Evolutionary conservation across 2,888 invertebrate genomes (phyloP), one percentile per base, ranked within the genome.

Genomic region (Chrysopilus asiliformis): DNA sequence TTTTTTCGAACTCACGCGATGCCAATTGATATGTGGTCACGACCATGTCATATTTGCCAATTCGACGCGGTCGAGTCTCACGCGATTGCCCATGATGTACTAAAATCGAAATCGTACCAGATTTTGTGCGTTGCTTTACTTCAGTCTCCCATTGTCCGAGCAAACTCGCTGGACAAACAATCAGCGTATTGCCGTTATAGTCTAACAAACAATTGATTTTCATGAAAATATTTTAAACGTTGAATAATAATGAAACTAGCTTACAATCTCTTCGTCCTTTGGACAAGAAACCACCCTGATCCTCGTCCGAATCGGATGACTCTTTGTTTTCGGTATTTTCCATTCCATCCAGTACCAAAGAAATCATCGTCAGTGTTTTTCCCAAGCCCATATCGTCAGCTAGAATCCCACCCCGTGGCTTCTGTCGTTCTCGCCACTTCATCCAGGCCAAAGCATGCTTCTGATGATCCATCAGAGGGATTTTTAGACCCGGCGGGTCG

Each of bases 101-200:
- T 35, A 71, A 64, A 4, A 80, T 74, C 2, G 70, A 65, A 1
- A 91, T 61, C 1, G 70, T 52, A 42, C 77, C 73, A 6, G 72
- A 53, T 26, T 60, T 56, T 32, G 79, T 70, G 51, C 81, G 77
- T 19, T 67, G 68, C 8, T 64, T 55, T 7, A 91, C 75, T 60
- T 94, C 93, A 10, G 61, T 67, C 40, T 80, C 75, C 95, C 95
- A 97, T 58, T 97, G 95, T 47, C 78, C 74, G 38, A 95, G 65
- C 31, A 97, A 70, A 28, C 87, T 87, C 3, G 94, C 90, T 0
- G 94, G 94, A 51, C 91, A 90, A 2, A 97, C 74, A 1, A 97
- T 79, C n/a, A 97, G 66, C 1, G 85, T 87, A 14, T 81, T 79
- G 9, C 81, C 84, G 22, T 60, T 60, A 10, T 61, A 55, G 50